Evolutionary conservation across 2,113 vertebrate species (phyloP).

Genomic region (Cryptomyrus ogoouensis): DNA sequence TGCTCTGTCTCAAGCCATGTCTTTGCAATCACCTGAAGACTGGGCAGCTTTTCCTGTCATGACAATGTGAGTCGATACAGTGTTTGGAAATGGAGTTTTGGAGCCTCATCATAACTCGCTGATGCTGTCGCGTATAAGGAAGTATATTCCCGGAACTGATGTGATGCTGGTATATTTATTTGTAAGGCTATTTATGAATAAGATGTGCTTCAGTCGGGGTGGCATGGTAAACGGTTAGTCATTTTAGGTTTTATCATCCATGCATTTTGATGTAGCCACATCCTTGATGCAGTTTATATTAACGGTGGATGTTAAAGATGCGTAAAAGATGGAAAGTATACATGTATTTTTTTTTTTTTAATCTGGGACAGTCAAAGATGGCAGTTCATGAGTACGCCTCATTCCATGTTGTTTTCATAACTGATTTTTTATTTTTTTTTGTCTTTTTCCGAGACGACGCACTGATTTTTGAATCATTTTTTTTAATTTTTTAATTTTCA

Average conservation of each 20-base stretch:
- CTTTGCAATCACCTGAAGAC: background rate
- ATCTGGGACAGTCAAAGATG: background rate
- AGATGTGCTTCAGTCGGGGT: slow-evolving; percentile 4
- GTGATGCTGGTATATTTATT: slow-evolving; percentile 21
- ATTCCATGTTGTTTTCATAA: slow-evolving; percentile 34
- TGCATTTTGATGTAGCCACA: background rate
- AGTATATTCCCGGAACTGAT: background rate
- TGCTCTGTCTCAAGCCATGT: background rate
- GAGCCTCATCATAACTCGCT: background rate
- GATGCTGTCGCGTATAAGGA: background rate
- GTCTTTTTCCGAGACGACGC: slow-evolving; percentile 63
- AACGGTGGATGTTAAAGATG: background rate
- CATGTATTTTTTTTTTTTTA: background rate
- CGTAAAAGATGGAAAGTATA: background rate
- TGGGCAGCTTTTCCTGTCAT: background rate
- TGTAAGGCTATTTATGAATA: slow-evolving; percentile 15
- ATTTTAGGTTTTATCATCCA: slow-evolving; percentile 39
- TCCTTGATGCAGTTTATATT: background rate
- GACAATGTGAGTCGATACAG: background rate
- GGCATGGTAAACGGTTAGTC: slow-evolving; percentile 34
- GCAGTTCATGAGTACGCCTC: slow-evolving; percentile 44
- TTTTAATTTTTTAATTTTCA: background rate
- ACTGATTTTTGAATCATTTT: slow-evolving; percentile 77
- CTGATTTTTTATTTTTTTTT: background rate
- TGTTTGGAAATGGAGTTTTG: background rate